Percentiles rank a stretch among this genome's conserved stretches.
Conservation (phyloP, 2,797 vertebrate species). For the Fundulus diaphanus region DNA sequence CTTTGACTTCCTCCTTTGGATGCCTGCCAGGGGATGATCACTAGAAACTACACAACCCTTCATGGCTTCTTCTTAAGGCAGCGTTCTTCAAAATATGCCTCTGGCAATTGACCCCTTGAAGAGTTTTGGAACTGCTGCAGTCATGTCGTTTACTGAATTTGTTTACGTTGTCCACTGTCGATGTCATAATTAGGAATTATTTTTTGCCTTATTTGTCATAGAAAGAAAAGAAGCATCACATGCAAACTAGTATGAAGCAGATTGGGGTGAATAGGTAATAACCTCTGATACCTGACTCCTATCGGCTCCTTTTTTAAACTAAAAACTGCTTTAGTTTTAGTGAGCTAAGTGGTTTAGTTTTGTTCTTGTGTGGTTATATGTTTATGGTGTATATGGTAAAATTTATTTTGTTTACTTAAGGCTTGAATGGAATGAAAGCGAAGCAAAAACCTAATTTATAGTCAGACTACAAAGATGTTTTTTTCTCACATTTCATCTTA, state of each 20-base stretch:
- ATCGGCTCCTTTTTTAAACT: not conserved
- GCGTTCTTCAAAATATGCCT: slow-evolving; percentile 68
- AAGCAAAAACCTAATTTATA: not conserved
- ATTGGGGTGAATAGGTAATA: not conserved
- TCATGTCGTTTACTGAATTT: not conserved
- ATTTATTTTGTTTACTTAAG: not conserved
- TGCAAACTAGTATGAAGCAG: not conserved
- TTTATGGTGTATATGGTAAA: not conserved
- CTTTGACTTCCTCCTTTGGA: slow-evolving; percentile 69
- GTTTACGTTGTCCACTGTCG: not conserved
- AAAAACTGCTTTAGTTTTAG: not conserved
- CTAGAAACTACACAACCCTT: slow-evolving; percentile 44
- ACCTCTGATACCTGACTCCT: not conserved
- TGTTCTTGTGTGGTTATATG: not conserved
- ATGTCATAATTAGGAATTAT: not conserved
- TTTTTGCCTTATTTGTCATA: not conserved
- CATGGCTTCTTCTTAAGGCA: slow-evolving; percentile 38
- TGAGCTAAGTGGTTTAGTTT: not conserved
- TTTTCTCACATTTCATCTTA: not conserved
- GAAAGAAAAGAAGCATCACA: not conserved
- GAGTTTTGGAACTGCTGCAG: slow-evolving; percentile 50
- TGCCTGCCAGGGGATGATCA: slow-evolving; percentile 55
- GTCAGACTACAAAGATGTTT: not conserved
- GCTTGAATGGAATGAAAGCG: not conserved
- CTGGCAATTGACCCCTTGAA: slow-evolving; percentile 78